Evolutionary conservation across 2,113 vertebrate genomes (phyloP), one percentile per base, ranked within the genome.

Genomic region (Anoplopoma fimbria): DNA sequence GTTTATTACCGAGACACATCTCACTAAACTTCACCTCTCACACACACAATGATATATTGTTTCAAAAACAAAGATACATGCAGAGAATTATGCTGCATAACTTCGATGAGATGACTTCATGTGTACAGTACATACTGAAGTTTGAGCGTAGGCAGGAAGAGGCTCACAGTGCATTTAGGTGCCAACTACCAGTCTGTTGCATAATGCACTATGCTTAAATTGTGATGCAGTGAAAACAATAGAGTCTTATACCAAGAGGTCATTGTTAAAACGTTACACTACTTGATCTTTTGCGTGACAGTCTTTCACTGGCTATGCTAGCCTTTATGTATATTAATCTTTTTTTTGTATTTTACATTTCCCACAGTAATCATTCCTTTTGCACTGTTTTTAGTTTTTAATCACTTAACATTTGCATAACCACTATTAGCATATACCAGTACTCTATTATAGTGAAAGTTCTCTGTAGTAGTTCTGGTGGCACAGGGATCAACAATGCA

Each of bases 41-140:
- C 21, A 27, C 4, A 62, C 15, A 57, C 33, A 6, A 8, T 8
- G 9, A 36, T 55, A 10, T 29, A 17, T 23, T 49, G 36, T 36
- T 57, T 29, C 70, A 61, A n/a, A 17, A 40, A 15, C 19, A 5
- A 40, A 75, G 38, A 33, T 1, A n/a, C 27, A 17, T 21, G 23
- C 57, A 17, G 12, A 49, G 21, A 34, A 61, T 58, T 58, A n/a
- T 38, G 38, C 36, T 49, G 77, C 23, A 25, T 69, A 63, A 58
- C 27, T 85, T 27, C 60, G 69, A 34, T 34, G 25, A 63, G n/a
- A 40, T 53, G 38, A 23, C 34, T 86, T 57, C 15, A n/a, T 77
- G 34, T 38, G 31, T 29, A 17, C 38, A 36, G 21, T 53, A 4
- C 8, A 25, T 31, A 17, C 27, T 70, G 2, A 0, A 70, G 36